A percentile compares a stretch with the other conserved stretches of the same genome.
Conservation (phyloP, 2,888 invertebrate genomes). For the Drosophila yooni region DNA sequence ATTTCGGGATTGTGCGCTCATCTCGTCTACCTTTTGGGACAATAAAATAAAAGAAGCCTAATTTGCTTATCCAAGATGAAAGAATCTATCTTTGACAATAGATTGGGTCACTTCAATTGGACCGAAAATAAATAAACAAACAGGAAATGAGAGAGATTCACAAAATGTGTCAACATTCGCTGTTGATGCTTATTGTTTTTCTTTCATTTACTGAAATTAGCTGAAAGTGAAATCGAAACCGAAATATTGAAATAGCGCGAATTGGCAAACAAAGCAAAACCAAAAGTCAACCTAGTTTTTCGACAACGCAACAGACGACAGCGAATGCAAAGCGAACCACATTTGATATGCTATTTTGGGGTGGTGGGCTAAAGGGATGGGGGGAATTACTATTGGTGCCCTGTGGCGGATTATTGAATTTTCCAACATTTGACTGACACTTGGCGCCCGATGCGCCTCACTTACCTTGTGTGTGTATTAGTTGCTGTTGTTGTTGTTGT, state of each 20-base stretch:
- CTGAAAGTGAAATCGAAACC: slow-evolving; percentile 59
- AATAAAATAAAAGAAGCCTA: neutral
- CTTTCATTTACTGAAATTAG: slow-evolving; percentile 58
- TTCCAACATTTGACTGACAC: slow-evolving; percentile 78
- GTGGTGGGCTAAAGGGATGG: slow-evolving; percentile 15
- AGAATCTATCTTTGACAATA: slow-evolving; percentile 26
- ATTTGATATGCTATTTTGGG: slow-evolving; percentile 33
- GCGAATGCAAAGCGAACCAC: slow-evolving; percentile 46
- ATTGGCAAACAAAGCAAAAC: slow-evolving; percentile 52
- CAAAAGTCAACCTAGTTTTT: slow-evolving; percentile 74
- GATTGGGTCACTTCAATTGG: slow-evolving; percentile 9
- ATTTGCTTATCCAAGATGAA: slow-evolving; percentile 55
- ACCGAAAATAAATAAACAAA: slow-evolving; percentile 38
- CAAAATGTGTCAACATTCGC: slow-evolving; percentile 39
- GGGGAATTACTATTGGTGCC: slow-evolving; percentile 55
- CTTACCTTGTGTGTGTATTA: slow-evolving; percentile 55
- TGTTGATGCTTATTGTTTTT: slow-evolving; percentile 44
- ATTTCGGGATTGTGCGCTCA: slow-evolving; percentile 4
- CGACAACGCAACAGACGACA: slow-evolving; percentile 67
- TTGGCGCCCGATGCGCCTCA: slow-evolving; percentile 69
- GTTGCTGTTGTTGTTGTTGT: slow-evolving; percentile 11
- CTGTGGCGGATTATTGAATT: slow-evolving; percentile 77
- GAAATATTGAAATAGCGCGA: slow-evolving; percentile 50
- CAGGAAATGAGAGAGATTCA: neutral
- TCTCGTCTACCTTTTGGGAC: neutral